phyloP scores from a whole-genome alignment of 2,888 invertebrate genomes.

The Strigamia crassipes region DNA sequence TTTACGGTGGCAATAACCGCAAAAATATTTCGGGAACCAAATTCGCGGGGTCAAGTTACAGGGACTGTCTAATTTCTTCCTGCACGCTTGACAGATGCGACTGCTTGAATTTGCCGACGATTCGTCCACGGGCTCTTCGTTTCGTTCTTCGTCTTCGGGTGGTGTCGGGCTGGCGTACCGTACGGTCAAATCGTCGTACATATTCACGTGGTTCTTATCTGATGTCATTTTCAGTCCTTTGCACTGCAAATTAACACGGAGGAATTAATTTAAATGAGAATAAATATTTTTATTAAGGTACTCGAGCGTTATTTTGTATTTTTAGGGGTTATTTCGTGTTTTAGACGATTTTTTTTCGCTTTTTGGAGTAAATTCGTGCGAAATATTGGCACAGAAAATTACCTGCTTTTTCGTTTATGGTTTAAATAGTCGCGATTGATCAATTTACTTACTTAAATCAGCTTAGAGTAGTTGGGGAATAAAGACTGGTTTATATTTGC shows the following conservation, averaged over 20 bases:
- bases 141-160: background rate
- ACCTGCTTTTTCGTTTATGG: background rate
- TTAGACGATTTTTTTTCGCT: background rate
- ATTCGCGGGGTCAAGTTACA: background rate
- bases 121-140: background rate
- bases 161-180: background rate
- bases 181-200: conserved; percentile 20
- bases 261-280: background rate
- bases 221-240: background rate
- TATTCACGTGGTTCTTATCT: conserved; percentile 36
- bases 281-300: too few species aligned
- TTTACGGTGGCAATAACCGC: conserved; percentile 43
- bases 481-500: background rate
- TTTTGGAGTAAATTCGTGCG: background rate
- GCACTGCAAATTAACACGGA: background rate
- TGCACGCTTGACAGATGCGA: conserved; percentile 27
- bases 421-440: background rate
- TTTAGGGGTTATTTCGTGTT: background rate
- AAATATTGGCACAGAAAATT: background rate
- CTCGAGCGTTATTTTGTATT: background rate
- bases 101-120: background rate
- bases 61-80: conserved; percentile 16
- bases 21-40: conserved; percentile 33
- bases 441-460: background rate
- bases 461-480: background rate